Evolutionary conservation across 1,140 invertebrate genomes (phyloP).

Genomic region (Danaus plexippus): DNA sequence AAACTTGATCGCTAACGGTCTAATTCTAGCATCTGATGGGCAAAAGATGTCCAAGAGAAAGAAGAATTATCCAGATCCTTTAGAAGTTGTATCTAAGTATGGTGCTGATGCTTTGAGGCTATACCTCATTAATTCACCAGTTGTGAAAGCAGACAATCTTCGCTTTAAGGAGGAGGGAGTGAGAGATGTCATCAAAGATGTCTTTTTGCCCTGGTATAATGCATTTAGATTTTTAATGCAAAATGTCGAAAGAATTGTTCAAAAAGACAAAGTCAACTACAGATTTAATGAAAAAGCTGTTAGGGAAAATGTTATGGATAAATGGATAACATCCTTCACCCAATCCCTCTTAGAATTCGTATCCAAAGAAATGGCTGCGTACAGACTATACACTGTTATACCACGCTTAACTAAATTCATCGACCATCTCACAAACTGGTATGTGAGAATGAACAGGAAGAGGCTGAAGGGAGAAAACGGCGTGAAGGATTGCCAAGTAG

Average conservation of each 20-base stretch:
- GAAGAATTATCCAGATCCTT: slow-evolving; percentile 98
- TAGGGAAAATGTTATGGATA: slow-evolving; percentile 93
- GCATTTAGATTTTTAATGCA: slow-evolving; percentile 96
- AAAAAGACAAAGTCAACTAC: slow-evolving; percentile 78
- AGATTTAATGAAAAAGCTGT: slow-evolving; percentile 75
- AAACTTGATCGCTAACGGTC: slow-evolving; percentile 96
- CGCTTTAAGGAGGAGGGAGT: slow-evolving; percentile 98
- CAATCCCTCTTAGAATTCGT: slow-evolving; percentile 93
- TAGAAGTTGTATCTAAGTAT: slow-evolving; percentile 92
- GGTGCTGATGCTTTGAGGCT: slow-evolving; percentile 97
- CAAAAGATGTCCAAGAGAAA: slow-evolving; percentile 99
- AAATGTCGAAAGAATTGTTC: slow-evolving; percentile 87
- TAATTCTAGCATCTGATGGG: slow-evolving; percentile 95
- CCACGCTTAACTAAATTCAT: slow-evolving; percentile 96
- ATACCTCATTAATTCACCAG: slow-evolving; percentile 98
- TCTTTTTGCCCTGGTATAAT: slow-evolving; percentile 99
- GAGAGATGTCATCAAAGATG: slow-evolving; percentile 95
- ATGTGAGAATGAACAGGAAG: slow-evolving; percentile 96
- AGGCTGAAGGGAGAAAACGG: slow-evolving; percentile 91
- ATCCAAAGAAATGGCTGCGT: slow-evolving; percentile 93
- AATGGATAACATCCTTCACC: slow-evolving; percentile 97
- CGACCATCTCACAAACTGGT: slow-evolving; percentile 98
- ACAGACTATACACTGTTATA: slow-evolving; percentile 95
- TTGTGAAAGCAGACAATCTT: slow-evolving; percentile 96
- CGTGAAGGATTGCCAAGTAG: slow-evolving; percentile 84